Evolutionary conservation across 2,888 invertebrate genomes (phyloP).

Genomic region (Troides oblongomaculatus): DNA sequence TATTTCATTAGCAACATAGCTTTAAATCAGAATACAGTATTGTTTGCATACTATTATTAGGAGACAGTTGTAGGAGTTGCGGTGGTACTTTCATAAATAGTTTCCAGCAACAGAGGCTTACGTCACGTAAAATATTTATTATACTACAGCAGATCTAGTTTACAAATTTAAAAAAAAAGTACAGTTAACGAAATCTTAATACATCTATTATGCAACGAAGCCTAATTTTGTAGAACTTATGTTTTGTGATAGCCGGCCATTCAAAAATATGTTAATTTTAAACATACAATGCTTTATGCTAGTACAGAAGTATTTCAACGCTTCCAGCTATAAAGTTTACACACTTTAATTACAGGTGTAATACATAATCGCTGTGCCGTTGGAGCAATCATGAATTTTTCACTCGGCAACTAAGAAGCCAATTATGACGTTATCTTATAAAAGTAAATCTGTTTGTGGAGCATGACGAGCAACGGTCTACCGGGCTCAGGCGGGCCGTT

Average conservation of each 20-base stretch:
- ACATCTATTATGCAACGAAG: not conserved
- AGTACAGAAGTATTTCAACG: not conserved
- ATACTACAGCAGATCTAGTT: too few species aligned
- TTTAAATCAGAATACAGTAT: too few species aligned
- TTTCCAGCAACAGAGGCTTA: too few species aligned
- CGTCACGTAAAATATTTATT: too few species aligned
- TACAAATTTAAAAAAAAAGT: too few species aligned
- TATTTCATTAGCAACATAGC: too few species aligned
- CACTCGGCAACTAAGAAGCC: constrained; percentile 6
- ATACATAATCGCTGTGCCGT: constrained; percentile 14
- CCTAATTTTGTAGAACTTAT: not conserved
- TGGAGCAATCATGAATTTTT: constrained; percentile 11
- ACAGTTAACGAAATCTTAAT: too few species aligned
- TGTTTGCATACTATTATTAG: too few species aligned
- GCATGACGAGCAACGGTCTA: constrained; percentile 48
- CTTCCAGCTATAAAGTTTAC: constrained; percentile 3
- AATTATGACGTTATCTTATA: constrained; percentile 39
- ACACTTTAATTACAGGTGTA: constrained; percentile 4
- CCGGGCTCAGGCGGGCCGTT: constrained; percentile 33
- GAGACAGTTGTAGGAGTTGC: too few species aligned
- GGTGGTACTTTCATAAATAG: too few species aligned
- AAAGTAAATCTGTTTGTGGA: constrained; percentile 45
- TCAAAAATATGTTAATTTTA: too few species aligned
- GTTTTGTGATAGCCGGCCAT: not conserved
- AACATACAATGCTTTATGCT: not conserved